Base-by-base conservation (phyloP, 2,888 invertebrate species). In the Callosobruchus maculatus region DNA sequence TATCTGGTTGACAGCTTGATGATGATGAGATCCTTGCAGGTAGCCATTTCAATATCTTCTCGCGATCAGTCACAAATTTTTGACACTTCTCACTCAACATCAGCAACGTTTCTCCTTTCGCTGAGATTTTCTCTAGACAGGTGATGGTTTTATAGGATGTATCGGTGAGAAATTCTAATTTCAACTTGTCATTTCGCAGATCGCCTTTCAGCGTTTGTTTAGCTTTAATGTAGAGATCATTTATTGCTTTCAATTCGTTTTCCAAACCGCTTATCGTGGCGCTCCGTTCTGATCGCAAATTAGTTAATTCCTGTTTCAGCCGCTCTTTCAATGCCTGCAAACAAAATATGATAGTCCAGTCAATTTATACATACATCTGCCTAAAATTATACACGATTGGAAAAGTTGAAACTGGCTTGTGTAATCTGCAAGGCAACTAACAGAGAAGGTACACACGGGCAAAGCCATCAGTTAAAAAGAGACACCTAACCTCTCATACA, bases 41-140 rank as follows among this genome's bases (percentile, higher is more conserved):
- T 26, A 81, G 30, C 80, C 79, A 81, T 73, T 79, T 80, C 18
- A 73, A 20, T 9, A 82, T n/a, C 72, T 76, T 89, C 83, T 91
- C 90, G 20, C 87, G 85, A 76, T 88, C 88, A 0, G 89, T 90
- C 85, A 91, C 90, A 80, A 88, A 89, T 83, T 90, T 90, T 67
- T 89, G 84, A 77, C 91, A 91, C n/a, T 89, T 85, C 22, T 87
- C 86, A 22, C 88, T 88, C 77, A 91, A 80, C 22, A 88, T 88
- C 70, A 90, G 80, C 71, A 91, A 88, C 79, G 88, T 88, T 74
- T 89, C 88, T 3, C 89, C 90, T 81, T 89, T 90, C 73, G 85
- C 84, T 49, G 83, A 80, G 0, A 88, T 85, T 2, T 80, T 80
- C 77, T 87, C 83, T 0, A 91, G 80, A 86, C 88, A 86, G 76